Evolutionary conservation across 1,140 invertebrate genomes (phyloP), one percentile per base, ranked within the genome.

Genomic region (Polypedilum vanderplanki): DNA sequence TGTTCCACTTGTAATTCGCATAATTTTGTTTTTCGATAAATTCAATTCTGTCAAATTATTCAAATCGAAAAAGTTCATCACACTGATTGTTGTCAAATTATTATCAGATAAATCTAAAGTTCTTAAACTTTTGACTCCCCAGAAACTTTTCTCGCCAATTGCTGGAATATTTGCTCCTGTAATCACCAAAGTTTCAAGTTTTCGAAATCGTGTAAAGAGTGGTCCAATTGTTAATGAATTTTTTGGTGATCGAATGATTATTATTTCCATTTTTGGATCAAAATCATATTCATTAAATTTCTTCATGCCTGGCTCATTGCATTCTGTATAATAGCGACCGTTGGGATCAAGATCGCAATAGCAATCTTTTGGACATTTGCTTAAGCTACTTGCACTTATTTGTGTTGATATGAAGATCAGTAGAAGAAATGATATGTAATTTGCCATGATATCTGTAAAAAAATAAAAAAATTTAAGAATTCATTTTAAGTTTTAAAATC

Each of bases 121-220:
- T 76, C 86, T 85, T 41, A 93, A 83, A 75, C 88, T 87, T 75
- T 85, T 86, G 1, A 93, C 85, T 1, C 90, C 90, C 87, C 88
- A 93, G 80, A 94, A 93, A 7, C 91, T 90, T 78, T 91, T 87
- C 75, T 88, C 86, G 0, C 92, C 92, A 76, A 94, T 90, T 12
- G 90, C 90, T 0, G 92, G 91, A 7, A 94, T 83, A 78, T 90
- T 90, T 0, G 90, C 93, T 75, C 88, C 86, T 1, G 88, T 88
- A 41, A 94, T 92, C 78, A 89, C 88, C 1, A 94, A 83, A 80
- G 92, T 90, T 80, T 90, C 87, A 20, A 94, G 83, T 70, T 88
- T 85, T 57, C 83, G 83, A 80, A 92, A 91, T 64, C 84, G 80
- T 33, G 78, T 77, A 81, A 91, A 91, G 57, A 91, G 87, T 33